phyloP scores from a whole-genome alignment of 2,797 vertebrate species.

The Thamnophis elegans region DNA sequence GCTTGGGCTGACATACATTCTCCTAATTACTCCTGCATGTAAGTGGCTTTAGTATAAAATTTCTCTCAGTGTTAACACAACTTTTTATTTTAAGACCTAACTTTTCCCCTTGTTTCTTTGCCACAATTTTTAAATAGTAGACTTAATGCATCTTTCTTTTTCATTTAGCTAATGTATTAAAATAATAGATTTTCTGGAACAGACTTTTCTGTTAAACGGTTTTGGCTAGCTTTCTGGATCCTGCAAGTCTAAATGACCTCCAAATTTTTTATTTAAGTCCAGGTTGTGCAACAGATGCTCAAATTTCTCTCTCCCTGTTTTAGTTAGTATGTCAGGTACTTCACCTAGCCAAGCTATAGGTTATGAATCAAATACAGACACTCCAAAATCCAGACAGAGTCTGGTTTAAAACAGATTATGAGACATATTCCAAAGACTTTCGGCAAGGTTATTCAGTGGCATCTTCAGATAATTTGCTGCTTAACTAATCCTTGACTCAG shows the following conservation, averaged over 20 bases:
- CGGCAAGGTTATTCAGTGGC: neutral
- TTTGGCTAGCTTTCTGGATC: neutral
- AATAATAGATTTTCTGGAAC: neutral
- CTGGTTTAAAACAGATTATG: neutral
- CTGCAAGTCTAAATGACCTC: neutral
- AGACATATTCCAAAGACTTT: neutral
- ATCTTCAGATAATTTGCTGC: neutral
- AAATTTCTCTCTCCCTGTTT: neutral
- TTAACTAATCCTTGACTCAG: neutral
- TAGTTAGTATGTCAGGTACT: neutral
- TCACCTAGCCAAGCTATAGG: neutral
- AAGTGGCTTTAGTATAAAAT: constrained; percentile 1
- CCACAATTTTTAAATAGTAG: constrained; percentile 3
- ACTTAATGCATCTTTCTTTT: constrained; percentile 2
- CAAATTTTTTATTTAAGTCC: neutral
- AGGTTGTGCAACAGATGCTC: neutral
- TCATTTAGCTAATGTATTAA: neutral
- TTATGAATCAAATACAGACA: neutral
- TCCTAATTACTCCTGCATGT: neutral
- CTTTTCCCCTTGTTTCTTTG: neutral
- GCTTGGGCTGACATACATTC: neutral
- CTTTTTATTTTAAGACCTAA: neutral
- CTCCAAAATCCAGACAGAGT: neutral
- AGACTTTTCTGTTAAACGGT: neutral
- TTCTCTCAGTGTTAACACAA: constrained; percentile 5